Evolutionary conservation across 2,888 invertebrate species (phyloP).

Genomic region (Brachyptera putata): DNA sequence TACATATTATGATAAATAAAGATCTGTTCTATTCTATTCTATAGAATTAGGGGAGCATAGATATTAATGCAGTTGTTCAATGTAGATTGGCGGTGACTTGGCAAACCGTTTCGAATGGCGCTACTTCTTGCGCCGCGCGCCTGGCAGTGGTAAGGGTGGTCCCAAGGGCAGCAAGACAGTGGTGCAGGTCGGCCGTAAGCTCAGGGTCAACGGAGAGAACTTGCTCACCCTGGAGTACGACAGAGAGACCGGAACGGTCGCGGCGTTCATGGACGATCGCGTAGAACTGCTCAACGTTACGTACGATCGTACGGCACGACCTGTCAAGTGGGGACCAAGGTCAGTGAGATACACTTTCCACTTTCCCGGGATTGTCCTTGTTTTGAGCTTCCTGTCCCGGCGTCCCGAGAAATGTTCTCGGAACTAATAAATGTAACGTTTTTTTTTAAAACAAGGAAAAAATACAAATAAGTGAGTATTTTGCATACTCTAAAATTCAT

Average conservation of each 20-base stretch:
- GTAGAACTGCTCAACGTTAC: constrained; percentile 81
- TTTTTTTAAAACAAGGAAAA: too few relatives aligned
- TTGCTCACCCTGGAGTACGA: constrained; percentile 88
- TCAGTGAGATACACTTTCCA: too few relatives aligned
- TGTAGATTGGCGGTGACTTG: constrained; percentile 75
- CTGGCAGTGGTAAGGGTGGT: constrained; percentile 55
- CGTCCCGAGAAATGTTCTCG: too few relatives aligned
- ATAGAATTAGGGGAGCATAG: too few relatives aligned
- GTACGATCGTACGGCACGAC: constrained; percentile 78
- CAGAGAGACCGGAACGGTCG: constrained; percentile 76
- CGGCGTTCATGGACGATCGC: constrained; percentile 83
- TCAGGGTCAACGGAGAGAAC: constrained; percentile 88
- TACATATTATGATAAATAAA: too few relatives aligned
- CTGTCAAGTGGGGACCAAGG: constrained; percentile 77
- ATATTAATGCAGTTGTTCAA: too few relatives aligned
- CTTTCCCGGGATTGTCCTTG: too few relatives aligned
- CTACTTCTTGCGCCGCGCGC: constrained; percentile 77
- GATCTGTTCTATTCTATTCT: too few relatives aligned
- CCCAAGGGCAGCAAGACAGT: constrained; percentile 58
- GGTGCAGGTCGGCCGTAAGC: constrained; percentile 78
- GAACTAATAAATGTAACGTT: too few relatives aligned
- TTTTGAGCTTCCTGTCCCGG: too few relatives aligned
- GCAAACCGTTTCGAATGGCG: constrained; percentile 95
- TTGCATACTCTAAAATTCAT: too few relatives aligned
- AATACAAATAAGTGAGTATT: too few relatives aligned